Base-by-base conservation (phyloP, 2,113 vertebrate species). In the Anthoscopus minutus region DNA sequence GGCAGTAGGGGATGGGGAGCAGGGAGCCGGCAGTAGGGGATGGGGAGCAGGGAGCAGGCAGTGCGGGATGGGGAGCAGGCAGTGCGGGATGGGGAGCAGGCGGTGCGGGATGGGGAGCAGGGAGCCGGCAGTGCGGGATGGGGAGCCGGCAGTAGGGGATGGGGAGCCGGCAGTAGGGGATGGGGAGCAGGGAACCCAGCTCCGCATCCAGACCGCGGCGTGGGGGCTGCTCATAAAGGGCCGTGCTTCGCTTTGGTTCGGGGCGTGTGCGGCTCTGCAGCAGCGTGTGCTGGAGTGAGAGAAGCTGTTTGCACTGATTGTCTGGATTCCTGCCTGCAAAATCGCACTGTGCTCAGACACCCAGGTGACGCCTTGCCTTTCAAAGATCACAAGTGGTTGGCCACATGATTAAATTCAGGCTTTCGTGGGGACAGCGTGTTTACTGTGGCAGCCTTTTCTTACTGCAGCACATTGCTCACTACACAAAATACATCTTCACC, bases 151-250 rank as follows among this genome's bases (percentile, higher is more conserved):
- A n/a, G n/a, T n/a, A n/a, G n/a, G n/a, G n/a, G n/a, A n/a, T n/a
- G n/a, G n/a, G n/a, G n/a, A n/a, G n/a, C n/a, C n/a, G n/a, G n/a
- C n/a, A n/a, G n/a, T n/a, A n/a, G n/a, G n/a, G n/a, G n/a, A n/a
- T n/a, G n/a, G n/a, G n/a, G n/a, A n/a, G n/a, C n/a, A n/a, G n/a
- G n/a, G n/a, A n/a, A n/a, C n/a, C n/a, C n/a, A n/a, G n/a, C n/a
- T n/a, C n/a, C n/a, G n/a, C n/a, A 11, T 8, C 45, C 38, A 5
- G 56, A 21, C 65, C 18, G 1, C 0, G 1, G 42, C 1, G 0
- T 15, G 69, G 67, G 61, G 58, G 48, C 54, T 40, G 31, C 1
- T 45, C 12, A 38, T 47, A 9, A 16, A 25, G 69, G 67, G 69
- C 58, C 50, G 0, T 1, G 50, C 66, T 71, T 23, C 4, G 48